Evolutionary conservation across 2,888 invertebrate genomes (phyloP).

Genomic region (Thymelicus acteon): DNA sequence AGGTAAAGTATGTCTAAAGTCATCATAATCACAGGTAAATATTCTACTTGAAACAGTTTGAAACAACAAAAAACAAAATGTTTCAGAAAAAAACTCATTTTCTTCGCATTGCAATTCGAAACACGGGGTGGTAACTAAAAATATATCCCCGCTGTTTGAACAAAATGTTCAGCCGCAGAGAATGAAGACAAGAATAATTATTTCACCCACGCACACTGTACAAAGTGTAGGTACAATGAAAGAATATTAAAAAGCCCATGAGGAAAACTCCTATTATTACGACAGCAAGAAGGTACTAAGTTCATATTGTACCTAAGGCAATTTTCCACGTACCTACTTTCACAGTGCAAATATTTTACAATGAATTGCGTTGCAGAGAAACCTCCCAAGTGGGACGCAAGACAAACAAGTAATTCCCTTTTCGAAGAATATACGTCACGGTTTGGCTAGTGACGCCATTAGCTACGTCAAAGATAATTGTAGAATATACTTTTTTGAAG

Average conservation of each 20-base stretch:
- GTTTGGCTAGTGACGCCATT: conserved; percentile 12
- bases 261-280: conserved; percentile 2
- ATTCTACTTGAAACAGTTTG: too few relatives aligned
- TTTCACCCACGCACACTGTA: neutral
- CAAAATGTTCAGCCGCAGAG: neutral
- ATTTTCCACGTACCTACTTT: conserved; percentile 11
- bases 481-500: neutral
- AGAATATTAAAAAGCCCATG: conserved; percentile 13
- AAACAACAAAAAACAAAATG: too few relatives aligned
- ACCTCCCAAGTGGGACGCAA: neutral
- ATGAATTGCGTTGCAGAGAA: conserved; percentile 5
- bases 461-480: neutral
- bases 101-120: too few relatives aligned
- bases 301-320: neutral
- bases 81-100: too few relatives aligned
- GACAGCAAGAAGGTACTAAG: neutral
- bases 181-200: neutral
- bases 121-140: neutral
- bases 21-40: too few relatives aligned
- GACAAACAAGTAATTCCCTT: conserved; percentile 7
- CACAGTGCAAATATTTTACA: conserved; percentile 14
- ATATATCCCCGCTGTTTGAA: neutral
- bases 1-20: too few relatives aligned
- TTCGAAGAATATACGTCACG: conserved; percentile 13
- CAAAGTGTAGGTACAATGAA: neutral